These are phyloP conservation scores for Gadus macrocephalus DNA, from an alignment of 2,113 vertebrate species.

Conservation along the genomic window DNA sequence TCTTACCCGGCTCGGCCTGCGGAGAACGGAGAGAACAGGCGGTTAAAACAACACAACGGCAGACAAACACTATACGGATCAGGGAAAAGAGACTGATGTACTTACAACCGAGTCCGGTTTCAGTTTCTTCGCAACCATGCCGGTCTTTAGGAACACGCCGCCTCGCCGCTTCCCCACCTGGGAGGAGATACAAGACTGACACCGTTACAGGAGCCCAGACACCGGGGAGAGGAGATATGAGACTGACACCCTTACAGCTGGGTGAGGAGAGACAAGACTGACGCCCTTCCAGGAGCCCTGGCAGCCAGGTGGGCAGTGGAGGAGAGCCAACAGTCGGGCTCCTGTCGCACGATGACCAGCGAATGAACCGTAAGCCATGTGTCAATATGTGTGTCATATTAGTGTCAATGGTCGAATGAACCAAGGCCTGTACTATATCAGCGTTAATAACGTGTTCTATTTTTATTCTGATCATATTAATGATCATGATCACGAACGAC, in stretches of 20 bases:
- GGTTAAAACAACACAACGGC: not conserved
- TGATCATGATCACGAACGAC: not conserved
- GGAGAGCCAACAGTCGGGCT: constrained; percentile 67
- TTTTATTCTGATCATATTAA: not conserved
- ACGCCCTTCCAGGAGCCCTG: constrained; percentile 85
- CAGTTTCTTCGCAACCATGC: constrained; percentile 95
- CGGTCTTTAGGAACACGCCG: constrained; percentile 95
- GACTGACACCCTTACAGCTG: constrained; percentile 72
- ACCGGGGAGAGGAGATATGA: constrained; percentile 73
- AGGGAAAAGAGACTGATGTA: not conserved
- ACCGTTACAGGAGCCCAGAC: constrained; percentile 83
- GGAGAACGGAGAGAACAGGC: not conserved
- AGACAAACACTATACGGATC: too few species aligned
- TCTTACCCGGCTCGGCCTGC: constrained; percentile 84
- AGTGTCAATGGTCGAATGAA: too few species aligned
- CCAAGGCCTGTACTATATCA: too few species aligned
- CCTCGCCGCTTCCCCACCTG: constrained; percentile 97
- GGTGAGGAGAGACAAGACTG: constrained; percentile 91
- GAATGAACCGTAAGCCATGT: constrained; percentile 35
- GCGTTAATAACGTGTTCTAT: too few species aligned
- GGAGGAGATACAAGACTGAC: constrained; percentile 96
- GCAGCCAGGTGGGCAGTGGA: constrained; percentile 12
- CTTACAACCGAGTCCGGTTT: constrained; percentile 85
- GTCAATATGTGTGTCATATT: constrained; percentile 27
- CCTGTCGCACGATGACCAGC: constrained; percentile 46